These are phyloP conservation scores for Tetragonula carbonaria DNA, from an alignment of 2,888 invertebrate genomes.

Conservation along the genomic window DNA sequence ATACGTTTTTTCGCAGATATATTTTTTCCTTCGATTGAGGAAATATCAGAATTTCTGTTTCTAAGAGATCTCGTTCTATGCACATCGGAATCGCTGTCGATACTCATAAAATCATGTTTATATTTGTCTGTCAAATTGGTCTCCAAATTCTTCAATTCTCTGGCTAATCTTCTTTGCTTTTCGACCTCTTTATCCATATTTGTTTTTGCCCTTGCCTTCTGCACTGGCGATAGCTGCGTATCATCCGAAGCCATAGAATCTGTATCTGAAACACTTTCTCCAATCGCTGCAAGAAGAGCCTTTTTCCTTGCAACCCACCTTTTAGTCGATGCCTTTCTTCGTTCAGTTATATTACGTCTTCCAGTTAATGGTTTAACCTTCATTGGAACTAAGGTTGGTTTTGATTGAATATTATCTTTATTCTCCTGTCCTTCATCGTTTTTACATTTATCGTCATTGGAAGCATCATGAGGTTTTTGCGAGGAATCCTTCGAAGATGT, in stretches of 20 bases:
- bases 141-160: conserved; percentile 74
- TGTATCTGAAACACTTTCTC: conserved; percentile 78
- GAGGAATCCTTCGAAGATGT: conserved; percentile 58
- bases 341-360: conserved; percentile 74
- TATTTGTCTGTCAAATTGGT: conserved; percentile 71
- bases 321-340: conserved; percentile 79
- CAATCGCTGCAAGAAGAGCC: conserved; percentile 79
- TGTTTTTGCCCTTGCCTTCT: conserved; percentile 79
- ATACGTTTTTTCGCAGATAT: conserved; percentile 1
- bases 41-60: conserved; percentile 28
- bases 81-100: conserved; percentile 59
- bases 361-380: conserved; percentile 51
- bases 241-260: conserved; percentile 79
- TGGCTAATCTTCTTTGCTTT: conserved; percentile 70
- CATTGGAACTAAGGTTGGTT: conserved; percentile 26
- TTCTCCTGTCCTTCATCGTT: conserved; percentile 25
- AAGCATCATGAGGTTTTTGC: conserved; percentile 35
- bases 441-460: conserved; percentile 40
- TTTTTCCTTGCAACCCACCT: conserved; percentile 82
- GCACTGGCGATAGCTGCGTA: conserved; percentile 79
- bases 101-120: conserved; percentile 40
- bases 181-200: conserved; percentile 78
- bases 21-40: conserved; percentile 26
- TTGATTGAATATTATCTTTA: conserved; percentile 20
- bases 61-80: conserved; percentile 64